Evolutionary conservation across 2,888 invertebrate genomes (phyloP).

Genomic region (Calliphora vomitoria): DNA sequence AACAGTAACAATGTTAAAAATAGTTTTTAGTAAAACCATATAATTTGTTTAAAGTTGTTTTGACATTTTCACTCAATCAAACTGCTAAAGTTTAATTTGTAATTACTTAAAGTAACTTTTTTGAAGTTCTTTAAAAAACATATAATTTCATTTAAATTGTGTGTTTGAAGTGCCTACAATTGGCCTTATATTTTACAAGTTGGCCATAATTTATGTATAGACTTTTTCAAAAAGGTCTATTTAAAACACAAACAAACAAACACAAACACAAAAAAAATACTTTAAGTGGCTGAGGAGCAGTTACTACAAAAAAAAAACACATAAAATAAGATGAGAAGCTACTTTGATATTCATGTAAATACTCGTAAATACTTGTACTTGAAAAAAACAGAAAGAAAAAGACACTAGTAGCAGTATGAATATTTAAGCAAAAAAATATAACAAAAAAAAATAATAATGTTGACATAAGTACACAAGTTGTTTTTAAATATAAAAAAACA

Average conservation of each 20-base stretch:
- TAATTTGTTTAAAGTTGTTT: too few relatives aligned
- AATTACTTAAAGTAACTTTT: background rate
- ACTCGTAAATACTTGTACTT: conserved; percentile 14
- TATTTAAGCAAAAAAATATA: conserved; percentile 23
- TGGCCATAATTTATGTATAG: background rate
- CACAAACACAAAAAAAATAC: background rate
- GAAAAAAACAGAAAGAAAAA: background rate
- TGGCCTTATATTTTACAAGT: background rate
- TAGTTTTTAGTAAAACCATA: too few relatives aligned
- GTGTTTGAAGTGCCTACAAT: background rate
- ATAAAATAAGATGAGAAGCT: background rate
- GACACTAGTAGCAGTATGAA: background rate
- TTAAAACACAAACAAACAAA: background rate
- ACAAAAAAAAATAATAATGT: background rate
- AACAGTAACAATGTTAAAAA: too few relatives aligned
- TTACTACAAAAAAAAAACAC: background rate
- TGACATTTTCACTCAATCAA: too few relatives aligned
- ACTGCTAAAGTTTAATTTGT: background rate
- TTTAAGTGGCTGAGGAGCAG: background rate
- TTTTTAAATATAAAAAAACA: background rate
- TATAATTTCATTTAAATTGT: background rate
- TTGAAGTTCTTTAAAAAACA: background rate
- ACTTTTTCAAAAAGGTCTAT: background rate
- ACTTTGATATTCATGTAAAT: conserved; percentile 26
- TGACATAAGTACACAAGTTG: conserved; percentile 9